These are phyloP conservation scores for Neodiprion fabricii DNA, from an alignment of 1,140 invertebrate genomes.

Conservation along the genomic window DNA sequence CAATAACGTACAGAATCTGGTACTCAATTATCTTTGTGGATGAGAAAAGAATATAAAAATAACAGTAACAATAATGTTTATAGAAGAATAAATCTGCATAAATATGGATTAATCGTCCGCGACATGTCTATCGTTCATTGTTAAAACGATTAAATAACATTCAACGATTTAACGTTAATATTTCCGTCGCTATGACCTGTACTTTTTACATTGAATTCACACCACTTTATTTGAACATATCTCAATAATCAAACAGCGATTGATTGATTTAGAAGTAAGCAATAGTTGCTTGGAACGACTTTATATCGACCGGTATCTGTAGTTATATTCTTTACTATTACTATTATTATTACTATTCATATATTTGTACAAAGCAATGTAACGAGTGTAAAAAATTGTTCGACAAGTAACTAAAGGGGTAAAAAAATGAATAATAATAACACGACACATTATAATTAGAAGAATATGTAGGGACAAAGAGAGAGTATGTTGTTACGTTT, in stretches of 20 bases:
- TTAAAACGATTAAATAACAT: not conserved
- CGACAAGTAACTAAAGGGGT: not conserved
- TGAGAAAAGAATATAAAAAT: not conserved
- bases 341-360: not conserved
- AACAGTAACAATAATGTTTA: not conserved
- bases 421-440: not conserved
- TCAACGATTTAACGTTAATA: not conserved
- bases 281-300: too few relatives aligned
- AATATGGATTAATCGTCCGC: not conserved
- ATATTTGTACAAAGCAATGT: not conserved
- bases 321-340: too few relatives aligned
- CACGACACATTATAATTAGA: not conserved
- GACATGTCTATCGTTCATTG: not conserved
- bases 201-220: not conserved
- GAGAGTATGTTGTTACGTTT: slow-evolving; percentile 2
- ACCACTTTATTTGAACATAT: too few relatives aligned
- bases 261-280: too few relatives aligned
- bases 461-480: not conserved
- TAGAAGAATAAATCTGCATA: not conserved
- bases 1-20: not conserved
- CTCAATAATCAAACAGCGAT: too few relatives aligned
- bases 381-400: not conserved
- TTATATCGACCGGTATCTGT: too few relatives aligned
- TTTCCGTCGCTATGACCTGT: not conserved
- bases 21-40: not conserved